Evolutionary conservation across 2,888 invertebrate genomes (phyloP).

Genomic region (Ischnus inquisitorius): DNA sequence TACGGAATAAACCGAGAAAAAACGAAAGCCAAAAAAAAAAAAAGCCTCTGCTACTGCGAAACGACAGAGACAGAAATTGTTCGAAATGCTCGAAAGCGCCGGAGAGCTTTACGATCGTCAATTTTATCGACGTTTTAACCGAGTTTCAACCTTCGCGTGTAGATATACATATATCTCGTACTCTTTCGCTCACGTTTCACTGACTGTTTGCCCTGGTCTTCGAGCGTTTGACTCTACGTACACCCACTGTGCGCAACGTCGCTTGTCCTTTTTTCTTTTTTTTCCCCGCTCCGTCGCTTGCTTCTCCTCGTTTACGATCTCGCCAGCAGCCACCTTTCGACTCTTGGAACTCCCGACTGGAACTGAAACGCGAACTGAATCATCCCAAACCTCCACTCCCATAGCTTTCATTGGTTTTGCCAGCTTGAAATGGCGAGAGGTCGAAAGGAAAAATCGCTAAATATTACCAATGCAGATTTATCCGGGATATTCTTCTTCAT

Average conservation of each 20-base stretch:
- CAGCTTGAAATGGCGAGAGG: neutral
- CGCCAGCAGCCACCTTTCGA: slow-evolving; percentile 42
- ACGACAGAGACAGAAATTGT: slow-evolving; percentile 24
- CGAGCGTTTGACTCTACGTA: slow-evolving; percentile 48
- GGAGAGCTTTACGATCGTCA: slow-evolving; percentile 68
- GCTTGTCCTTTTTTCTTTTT: slow-evolving; percentile 50
- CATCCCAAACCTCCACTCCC: neutral
- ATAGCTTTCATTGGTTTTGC: slow-evolving; percentile 36
- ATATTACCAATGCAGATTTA: slow-evolving; percentile 51
- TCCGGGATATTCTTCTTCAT: neutral
- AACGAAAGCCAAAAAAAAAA: slow-evolving; percentile 31
- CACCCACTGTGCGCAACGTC: slow-evolving; percentile 44
- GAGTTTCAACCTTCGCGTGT: slow-evolving; percentile 52
- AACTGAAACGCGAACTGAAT: slow-evolving; percentile 23
- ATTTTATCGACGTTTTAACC: slow-evolving; percentile 72
- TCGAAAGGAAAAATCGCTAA: slow-evolving; percentile 45
- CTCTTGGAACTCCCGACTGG: slow-evolving; percentile 39
- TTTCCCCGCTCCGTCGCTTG: slow-evolving; percentile 26
- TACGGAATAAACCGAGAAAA: neutral
- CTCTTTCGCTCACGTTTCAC: slow-evolving; percentile 5
- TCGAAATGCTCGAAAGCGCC: slow-evolving; percentile 36
- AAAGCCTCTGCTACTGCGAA: slow-evolving; percentile 40
- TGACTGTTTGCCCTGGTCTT: slow-evolving; percentile 16
- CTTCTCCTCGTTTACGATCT: slow-evolving; percentile 46
- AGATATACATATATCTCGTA: neutral